Conservation (phyloP, 2,113 vertebrate genomes). For the Coreoperca whiteheadi region DNA sequence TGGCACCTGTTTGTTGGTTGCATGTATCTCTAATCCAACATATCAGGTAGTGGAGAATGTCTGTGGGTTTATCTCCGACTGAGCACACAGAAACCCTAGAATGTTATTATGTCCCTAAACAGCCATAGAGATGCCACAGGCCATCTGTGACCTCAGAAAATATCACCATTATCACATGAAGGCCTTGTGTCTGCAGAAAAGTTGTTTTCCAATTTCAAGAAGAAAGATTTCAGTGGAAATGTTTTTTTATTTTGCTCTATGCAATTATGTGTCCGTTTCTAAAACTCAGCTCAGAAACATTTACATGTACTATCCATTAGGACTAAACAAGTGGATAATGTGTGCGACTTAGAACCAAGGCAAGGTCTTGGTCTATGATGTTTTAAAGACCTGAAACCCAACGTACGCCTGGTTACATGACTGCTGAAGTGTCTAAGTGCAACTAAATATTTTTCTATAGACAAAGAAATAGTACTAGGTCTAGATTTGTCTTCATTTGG, state of each 20-base stretch:
- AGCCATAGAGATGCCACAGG: constrained; percentile 69
- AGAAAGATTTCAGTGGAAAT: neutral
- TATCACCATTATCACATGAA: constrained; percentile 46
- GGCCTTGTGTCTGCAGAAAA: constrained; percentile 19
- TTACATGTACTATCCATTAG: neutral
- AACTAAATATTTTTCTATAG: too few relatives aligned
- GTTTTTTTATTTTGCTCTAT: neutral
- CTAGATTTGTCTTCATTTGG: neutral
- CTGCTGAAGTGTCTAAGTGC: neutral
- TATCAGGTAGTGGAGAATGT: constrained; percentile 74
- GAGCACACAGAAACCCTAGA: constrained; percentile 67
- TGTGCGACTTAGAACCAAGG: neutral
- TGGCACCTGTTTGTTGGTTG: constrained; percentile 73
- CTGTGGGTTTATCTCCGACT: constrained; percentile 64
- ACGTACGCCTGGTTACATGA: neutral
- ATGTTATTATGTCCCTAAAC: constrained; percentile 74
- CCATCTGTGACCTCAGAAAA: constrained; percentile 59
- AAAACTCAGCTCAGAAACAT: neutral
- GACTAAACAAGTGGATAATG: neutral
- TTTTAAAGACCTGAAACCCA: neutral
- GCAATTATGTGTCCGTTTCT: neutral
- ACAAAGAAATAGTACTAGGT: neutral
- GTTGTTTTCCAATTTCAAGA: neutral
- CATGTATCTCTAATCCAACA: constrained; percentile 64
- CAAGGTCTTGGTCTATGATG: neutral